Evolutionary conservation across 2,113 vertebrate species (phyloP).

Genomic region (Cebus imitator): DNA sequence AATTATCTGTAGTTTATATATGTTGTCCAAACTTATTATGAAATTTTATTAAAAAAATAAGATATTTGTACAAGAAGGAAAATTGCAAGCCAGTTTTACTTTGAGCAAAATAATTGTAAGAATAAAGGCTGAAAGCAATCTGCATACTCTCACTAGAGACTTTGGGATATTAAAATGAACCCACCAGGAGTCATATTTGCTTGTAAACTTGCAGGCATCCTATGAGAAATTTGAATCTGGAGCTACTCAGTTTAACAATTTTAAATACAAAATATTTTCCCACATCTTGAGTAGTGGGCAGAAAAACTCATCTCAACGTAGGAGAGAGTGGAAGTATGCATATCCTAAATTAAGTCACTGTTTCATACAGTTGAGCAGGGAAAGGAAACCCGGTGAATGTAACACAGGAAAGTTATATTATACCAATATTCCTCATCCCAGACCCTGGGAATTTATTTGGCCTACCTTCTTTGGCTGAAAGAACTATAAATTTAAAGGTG

Average conservation of each 20-base stretch:
- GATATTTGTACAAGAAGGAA: background rate
- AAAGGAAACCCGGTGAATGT: background rate
- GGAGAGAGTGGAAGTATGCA: background rate
- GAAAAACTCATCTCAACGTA: background rate
- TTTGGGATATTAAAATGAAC: background rate
- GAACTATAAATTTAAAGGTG: background rate
- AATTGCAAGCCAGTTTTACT: background rate
- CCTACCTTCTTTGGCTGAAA: background rate
- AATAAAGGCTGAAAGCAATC: background rate
- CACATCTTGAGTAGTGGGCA: background rate
- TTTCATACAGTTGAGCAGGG: background rate
- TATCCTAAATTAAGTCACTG: background rate
- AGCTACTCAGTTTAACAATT: background rate
- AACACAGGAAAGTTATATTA: background rate
- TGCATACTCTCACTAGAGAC: background rate
- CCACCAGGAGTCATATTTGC: background rate
- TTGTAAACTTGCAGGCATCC: background rate
- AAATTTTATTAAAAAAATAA: conserved; percentile 15
- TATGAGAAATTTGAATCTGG: background rate
- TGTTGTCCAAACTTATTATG: background rate
- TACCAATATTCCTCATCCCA: background rate
- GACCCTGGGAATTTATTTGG: background rate
- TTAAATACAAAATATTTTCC: background rate
- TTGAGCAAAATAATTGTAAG: background rate
- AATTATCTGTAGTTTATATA: background rate